phyloP scores from a whole-genome alignment of 2,888 invertebrate genomes.

The Brachypalpus laphriformis region DNA sequence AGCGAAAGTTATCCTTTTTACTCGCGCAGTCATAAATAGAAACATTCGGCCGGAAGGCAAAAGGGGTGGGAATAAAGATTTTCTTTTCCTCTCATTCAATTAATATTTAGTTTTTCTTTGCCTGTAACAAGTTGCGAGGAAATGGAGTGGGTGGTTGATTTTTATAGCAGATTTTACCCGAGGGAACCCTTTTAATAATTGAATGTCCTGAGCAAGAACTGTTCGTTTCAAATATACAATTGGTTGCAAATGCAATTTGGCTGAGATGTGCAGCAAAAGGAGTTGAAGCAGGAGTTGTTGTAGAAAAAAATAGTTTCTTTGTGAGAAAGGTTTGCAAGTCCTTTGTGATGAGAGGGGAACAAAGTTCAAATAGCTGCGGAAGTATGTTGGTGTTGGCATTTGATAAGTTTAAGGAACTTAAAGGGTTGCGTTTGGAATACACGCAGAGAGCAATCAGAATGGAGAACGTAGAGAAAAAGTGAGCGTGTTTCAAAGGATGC shows the following conservation, averaged over 20 bases:
- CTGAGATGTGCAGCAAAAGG: background rate
- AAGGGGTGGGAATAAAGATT: background rate
- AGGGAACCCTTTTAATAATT: conserved; percentile 31
- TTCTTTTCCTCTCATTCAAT: conserved; percentile 1
- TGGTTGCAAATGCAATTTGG: conserved; percentile 30
- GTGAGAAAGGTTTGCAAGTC: background rate
- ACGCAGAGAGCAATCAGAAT: no score
- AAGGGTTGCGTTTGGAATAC: no score
- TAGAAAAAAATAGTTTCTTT: background rate
- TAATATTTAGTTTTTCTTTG: background rate
- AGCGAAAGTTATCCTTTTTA: conserved; percentile 5
- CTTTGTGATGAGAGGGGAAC: background rate
- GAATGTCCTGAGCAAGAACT: background rate
- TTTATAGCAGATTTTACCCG: background rate
- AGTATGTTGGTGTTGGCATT: background rate
- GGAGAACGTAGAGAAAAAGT: no score
- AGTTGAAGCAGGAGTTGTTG: background rate
- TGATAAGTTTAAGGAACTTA: no score
- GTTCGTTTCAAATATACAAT: conserved; percentile 12
- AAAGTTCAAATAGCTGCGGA: background rate
- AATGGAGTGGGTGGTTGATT: background rate
- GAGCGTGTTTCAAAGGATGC: no score
- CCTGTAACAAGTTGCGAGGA: background rate
- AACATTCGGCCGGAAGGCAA: background rate
- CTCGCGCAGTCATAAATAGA: conserved; percentile 14